Percentiles rank a stretch among this genome's conserved stretches.
Conservation (phyloP, 2,797 vertebrate species). For the Ctenopoma multispine region DNA sequence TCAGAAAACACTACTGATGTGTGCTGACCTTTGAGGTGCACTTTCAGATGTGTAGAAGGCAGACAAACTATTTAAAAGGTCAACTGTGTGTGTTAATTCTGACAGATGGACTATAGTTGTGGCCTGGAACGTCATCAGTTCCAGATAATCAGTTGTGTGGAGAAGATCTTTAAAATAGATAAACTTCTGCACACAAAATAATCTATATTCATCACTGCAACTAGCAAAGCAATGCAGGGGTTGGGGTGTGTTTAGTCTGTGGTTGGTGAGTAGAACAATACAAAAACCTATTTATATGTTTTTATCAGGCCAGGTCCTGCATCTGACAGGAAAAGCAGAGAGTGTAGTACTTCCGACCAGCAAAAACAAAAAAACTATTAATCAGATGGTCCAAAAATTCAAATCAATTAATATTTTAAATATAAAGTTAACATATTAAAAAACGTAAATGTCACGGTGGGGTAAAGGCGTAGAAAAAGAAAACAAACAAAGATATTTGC, state of each 20-base stretch:
- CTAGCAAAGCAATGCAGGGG: slow-evolving; percentile 5
- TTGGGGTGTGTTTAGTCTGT: neutral
- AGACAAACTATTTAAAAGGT: slow-evolving; percentile 1
- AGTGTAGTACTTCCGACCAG: neutral
- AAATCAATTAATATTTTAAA: too few species aligned
- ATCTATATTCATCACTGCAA: slow-evolving; percentile 30
- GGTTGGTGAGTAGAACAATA: neutral
- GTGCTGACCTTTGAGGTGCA: neutral
- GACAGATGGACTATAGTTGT: slow-evolving; percentile 8
- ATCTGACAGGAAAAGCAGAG: neutral
- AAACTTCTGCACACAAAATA: slow-evolving; percentile 15
- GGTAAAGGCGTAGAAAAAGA: neutral
- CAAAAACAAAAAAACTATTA: neutral
- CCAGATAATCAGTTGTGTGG: slow-evolving; percentile 20
- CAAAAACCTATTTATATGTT: neutral
- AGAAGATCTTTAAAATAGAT: neutral
- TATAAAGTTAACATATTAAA: too few species aligned
- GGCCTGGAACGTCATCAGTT: slow-evolving; percentile 15
- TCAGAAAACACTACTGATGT: neutral
- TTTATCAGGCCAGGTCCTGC: neutral
- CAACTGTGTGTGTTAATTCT: slow-evolving; percentile 15
- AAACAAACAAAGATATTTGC: neutral
- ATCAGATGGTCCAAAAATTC: neutral
- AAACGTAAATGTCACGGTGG: too few species aligned
- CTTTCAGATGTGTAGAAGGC: neutral